Evolutionary conservation across 2,888 invertebrate species (phyloP).

Genomic region (Eudasyphora cyanicolor): DNA sequence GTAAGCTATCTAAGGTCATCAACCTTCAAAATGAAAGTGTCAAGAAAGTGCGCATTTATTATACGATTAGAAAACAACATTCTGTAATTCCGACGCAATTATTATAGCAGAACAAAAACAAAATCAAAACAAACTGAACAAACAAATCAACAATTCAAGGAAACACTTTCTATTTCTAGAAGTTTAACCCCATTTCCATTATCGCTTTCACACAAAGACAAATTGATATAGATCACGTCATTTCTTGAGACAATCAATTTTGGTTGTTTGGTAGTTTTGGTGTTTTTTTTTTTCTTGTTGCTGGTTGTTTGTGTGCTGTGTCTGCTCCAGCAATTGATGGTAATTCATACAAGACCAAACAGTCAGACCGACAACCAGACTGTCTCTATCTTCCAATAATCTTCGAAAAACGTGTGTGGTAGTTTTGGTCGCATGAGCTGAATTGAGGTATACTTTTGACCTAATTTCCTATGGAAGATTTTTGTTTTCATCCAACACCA

Average conservation of each 20-base stretch:
- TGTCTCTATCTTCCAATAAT: slow-evolving; percentile 3
- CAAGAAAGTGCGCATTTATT: no score
- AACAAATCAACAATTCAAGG: background rate
- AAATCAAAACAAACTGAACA: background rate
- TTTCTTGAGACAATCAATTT: slow-evolving; percentile 1
- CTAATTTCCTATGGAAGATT: slow-evolving; percentile 52
- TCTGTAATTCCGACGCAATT: background rate
- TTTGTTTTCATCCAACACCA: slow-evolving; percentile 34
- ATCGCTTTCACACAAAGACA: slow-evolving; percentile 22
- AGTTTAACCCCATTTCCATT: slow-evolving; percentile 49
- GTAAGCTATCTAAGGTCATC: no score
- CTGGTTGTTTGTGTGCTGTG: no score
- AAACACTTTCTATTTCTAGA: slow-evolving; percentile 60
- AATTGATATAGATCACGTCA: slow-evolving; percentile 40
- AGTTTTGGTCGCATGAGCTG: background rate
- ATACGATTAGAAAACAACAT: background rate
- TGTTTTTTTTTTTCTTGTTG: slow-evolving; percentile 27
- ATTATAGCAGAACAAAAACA: background rate
- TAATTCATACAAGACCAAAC: background rate
- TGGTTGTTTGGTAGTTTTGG: no score
- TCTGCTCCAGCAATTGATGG: slow-evolving; percentile 1
- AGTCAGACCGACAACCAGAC: background rate
- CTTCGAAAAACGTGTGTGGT: background rate
- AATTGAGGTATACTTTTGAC: slow-evolving; percentile 57
- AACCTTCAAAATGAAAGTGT: no score